A percentile compares a stretch with the other conserved stretches of the same genome.
These are phyloP conservation scores for Scleropages formosus DNA, from an alignment of 2,797 vertebrate genomes.

Conservation along the genomic window DNA sequence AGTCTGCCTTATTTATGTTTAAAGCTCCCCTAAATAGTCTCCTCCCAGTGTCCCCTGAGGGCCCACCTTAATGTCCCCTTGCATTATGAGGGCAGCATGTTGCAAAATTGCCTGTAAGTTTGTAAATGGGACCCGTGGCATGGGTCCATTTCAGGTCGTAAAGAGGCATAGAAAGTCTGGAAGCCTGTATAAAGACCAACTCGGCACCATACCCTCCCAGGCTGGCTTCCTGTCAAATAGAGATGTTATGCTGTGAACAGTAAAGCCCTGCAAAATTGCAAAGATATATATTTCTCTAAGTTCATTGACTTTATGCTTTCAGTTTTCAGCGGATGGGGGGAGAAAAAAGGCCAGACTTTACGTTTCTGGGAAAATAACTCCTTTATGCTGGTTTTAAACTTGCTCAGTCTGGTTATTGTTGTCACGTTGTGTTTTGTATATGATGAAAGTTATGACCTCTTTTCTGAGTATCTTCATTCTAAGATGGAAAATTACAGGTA, in stretches of 20 bases:
- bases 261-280: background rate
- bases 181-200: too few relatives aligned
- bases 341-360: background rate
- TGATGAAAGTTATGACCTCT: background rate
- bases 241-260: too few relatives aligned
- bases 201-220: background rate
- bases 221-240: background rate
- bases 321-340: background rate
- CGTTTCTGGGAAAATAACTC: background rate
- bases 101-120: too few relatives aligned
- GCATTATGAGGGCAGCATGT: background rate
- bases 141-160: too few relatives aligned
- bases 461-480: background rate
- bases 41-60: background rate
- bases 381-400: slow-evolving; percentile 1
- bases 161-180: too few relatives aligned
- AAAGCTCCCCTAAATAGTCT: background rate
- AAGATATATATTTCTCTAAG: background rate
- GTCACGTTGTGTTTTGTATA: background rate
- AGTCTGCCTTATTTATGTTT: background rate
- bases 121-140: too few relatives aligned
- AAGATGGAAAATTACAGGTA: background rate
- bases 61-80: background rate
- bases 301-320: background rate
- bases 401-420: background rate